A percentile compares a stretch with the other conserved stretches of the same genome.
phyloP scores from a whole-genome alignment of 2,113 vertebrate species.

The Dicentrarchus labrax region DNA sequence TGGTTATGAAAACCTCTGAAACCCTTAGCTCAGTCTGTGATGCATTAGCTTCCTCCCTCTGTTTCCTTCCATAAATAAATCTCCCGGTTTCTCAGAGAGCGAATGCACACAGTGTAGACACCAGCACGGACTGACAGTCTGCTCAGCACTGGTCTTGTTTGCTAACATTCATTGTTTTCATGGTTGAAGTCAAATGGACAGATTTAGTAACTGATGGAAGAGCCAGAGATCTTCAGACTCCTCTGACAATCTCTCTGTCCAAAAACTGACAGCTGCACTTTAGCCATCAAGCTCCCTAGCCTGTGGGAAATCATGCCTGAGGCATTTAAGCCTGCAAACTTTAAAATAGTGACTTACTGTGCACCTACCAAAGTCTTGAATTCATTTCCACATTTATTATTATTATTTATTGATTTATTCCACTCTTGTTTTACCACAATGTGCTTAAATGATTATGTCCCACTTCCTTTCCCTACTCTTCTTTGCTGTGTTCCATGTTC shows the following conservation, averaged over 20 bases:
- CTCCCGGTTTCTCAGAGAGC: background rate
- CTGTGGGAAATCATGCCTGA: background rate
- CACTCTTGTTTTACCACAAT: background rate
- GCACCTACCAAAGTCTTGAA: background rate
- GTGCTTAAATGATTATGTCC: background rate
- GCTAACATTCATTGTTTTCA: background rate
- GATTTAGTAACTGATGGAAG: no score
- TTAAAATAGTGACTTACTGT: background rate
- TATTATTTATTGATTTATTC: no score
- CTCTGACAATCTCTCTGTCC: background rate
- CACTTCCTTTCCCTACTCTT: background rate
- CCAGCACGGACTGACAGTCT: background rate
- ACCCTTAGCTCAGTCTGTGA: no score
- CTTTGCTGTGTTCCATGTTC: background rate
- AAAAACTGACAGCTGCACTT: slow-evolving; percentile 1
- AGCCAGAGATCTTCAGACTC: background rate
- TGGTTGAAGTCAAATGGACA: background rate
- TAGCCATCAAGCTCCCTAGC: background rate
- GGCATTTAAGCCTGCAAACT: background rate
- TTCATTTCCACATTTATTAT: background rate
- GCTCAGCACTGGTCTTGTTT: background rate
- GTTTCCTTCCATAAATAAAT: background rate
- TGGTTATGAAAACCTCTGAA: background rate
- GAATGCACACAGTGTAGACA: background rate
- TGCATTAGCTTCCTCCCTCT: background rate